Evolutionary conservation across 2,113 vertebrate genomes (phyloP).

Genomic region (Asarcornis scutulata): DNA sequence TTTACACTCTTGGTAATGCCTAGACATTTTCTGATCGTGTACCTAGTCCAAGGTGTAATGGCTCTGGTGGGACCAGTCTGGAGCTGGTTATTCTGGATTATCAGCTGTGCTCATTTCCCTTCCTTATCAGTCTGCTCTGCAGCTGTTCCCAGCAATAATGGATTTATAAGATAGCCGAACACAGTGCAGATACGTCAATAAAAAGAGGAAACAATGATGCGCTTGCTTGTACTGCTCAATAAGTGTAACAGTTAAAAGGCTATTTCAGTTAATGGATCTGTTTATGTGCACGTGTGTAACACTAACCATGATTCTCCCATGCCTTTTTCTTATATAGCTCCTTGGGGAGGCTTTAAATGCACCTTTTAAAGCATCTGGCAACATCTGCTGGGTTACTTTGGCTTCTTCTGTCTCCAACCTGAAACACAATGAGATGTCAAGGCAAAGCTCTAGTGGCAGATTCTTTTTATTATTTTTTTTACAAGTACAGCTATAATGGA

Average conservation of each 20-base stretch:
- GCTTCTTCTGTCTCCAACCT: neutral
- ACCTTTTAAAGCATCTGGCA: neutral
- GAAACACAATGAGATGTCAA: neutral
- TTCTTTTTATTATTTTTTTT: rapidly evolving
- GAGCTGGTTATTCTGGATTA: neutral
- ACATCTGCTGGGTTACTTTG: constrained; percentile 12
- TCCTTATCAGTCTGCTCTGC: neutral
- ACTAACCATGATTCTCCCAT: neutral
- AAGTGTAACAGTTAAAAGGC: neutral
- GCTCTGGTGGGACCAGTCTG: neutral
- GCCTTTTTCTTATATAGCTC: neutral
- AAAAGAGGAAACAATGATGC: neutral
- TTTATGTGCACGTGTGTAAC: neutral
- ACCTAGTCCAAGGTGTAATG: neutral
- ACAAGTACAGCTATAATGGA: neutral
- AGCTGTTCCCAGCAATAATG: neutral
- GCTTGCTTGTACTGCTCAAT: neutral
- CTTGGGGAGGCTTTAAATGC: neutral
- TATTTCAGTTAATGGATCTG: neutral
- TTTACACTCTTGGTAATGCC: neutral
- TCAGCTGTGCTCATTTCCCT: neutral
- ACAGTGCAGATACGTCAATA: neutral
- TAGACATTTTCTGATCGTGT: neutral
- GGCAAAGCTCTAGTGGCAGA: neutral
- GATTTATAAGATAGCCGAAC: constrained; percentile 18